Conservation (phyloP, 1,140 invertebrate species). For the Brachionus calyciflorus region DNA sequence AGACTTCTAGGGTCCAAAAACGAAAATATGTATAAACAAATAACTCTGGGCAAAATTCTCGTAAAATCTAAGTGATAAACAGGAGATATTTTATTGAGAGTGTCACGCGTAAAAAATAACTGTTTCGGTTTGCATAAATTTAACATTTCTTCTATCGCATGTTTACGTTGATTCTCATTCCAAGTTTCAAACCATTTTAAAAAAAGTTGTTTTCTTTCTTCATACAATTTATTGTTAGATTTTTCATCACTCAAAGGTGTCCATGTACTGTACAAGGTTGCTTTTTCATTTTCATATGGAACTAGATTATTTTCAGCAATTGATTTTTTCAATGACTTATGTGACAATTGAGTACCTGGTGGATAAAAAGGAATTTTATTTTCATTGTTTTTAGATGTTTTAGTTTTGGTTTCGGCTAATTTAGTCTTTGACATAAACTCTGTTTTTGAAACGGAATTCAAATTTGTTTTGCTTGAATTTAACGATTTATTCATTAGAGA, state of each 20-base stretch:
- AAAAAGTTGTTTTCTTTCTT: constrained; percentile 42
- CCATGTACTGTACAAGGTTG: constrained; percentile 46
- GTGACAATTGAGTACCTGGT: not conserved
- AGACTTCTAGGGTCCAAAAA: constrained; percentile 59
- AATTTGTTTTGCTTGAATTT: constrained; percentile 24
- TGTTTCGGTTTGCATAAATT: constrained; percentile 36
- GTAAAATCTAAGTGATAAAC: constrained; percentile 55
- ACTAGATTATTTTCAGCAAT: constrained; percentile 28
- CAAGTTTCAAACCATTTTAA: constrained; percentile 47
- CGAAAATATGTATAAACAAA: constrained; percentile 59
- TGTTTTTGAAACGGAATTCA: not conserved
- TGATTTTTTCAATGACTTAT: constrained; percentile 17
- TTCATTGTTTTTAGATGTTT: not conserved
- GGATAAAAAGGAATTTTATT: constrained; percentile 42
- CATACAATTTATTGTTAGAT: constrained; percentile 44
- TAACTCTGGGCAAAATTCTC: constrained; percentile 55
- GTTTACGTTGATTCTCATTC: constrained; percentile 25
- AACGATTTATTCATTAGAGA: constrained; percentile 23
- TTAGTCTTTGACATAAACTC: constrained; percentile 18
- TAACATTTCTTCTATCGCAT: constrained; percentile 31
- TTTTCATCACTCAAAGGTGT: constrained; percentile 47
- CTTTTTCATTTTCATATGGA: constrained; percentile 32
- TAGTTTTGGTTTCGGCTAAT: not conserved
- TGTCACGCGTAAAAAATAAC: constrained; percentile 22
- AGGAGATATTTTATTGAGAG: constrained; percentile 35